Percentiles rank a stretch among this genome's conserved stretches.
phyloP scores from a whole-genome alignment of 2,113 vertebrate species.

The Plecturocebus donacophilus region DNA sequence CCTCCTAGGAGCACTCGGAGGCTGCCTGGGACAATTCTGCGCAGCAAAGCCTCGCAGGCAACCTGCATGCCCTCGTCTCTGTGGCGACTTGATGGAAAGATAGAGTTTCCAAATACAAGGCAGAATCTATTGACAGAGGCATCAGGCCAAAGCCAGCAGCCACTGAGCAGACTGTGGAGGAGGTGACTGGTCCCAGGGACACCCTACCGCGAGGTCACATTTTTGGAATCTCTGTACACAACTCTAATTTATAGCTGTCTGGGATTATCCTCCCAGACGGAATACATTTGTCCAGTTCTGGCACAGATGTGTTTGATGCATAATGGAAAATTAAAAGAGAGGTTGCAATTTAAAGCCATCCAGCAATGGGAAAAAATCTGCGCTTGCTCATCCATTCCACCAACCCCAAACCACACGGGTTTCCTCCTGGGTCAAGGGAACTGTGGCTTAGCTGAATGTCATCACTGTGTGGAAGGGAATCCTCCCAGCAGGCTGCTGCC shows the following conservation, averaged over 20 bases:
- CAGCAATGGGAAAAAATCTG: conserved; percentile 49
- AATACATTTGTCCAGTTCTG: conserved; percentile 61
- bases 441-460: conserved; percentile 52
- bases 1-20: not conserved
- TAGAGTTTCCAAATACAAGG: conserved; percentile 65
- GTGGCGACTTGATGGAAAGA: conserved; percentile 33
- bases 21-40: not conserved
- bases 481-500: conserved; percentile 20
- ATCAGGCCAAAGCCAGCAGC: conserved; percentile 22
- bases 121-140: conserved; percentile 56
- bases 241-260: conserved; percentile 76
- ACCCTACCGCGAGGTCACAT: conserved; percentile 40
- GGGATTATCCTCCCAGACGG: conserved; percentile 58
- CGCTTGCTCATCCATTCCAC: not conserved
- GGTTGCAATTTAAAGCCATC: conserved; percentile 77
- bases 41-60: not conserved
- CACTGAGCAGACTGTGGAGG: conserved; percentile 46
- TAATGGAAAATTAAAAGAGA: conserved; percentile 78
- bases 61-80: not conserved
- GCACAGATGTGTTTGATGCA: conserved; percentile 64
- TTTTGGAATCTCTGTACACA: conserved; percentile 67
- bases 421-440: conserved; percentile 71
- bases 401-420: conserved; percentile 70
- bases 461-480: conserved; percentile 63
- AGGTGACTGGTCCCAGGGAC: conserved; percentile 65